A percentile compares a stretch with the other conserved stretches of the same genome.
Conservation (phyloP, 2,888 invertebrate species). For the Bembecia ichneumoniformis region DNA sequence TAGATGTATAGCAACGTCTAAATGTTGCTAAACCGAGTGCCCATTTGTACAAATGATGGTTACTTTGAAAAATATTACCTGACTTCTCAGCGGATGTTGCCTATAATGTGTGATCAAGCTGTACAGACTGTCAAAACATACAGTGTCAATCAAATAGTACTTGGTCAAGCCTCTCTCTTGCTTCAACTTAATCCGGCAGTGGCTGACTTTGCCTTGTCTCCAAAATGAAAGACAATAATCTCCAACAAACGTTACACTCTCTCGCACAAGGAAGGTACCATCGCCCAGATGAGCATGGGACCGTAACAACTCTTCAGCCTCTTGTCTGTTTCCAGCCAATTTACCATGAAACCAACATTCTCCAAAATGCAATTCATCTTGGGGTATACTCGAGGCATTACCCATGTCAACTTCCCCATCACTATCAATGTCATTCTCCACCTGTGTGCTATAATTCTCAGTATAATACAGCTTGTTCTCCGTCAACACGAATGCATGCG, state of each 20-base stretch:
- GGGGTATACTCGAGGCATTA: slow-evolving; percentile 76
- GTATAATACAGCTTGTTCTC: slow-evolving; percentile 91
- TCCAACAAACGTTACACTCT: slow-evolving; percentile 96
- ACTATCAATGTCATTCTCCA: slow-evolving; percentile 71
- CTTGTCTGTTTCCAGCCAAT: slow-evolving; percentile 82
- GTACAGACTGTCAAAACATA: slow-evolving; percentile 92
- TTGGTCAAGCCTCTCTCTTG: slow-evolving; percentile 91
- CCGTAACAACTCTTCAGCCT: slow-evolving; percentile 83
- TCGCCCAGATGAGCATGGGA: slow-evolving; percentile 88
- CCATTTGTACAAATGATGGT: no score
- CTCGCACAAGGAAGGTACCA: slow-evolving; percentile 92
- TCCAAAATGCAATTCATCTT: slow-evolving; percentile 90
- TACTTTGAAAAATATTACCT: slow-evolving; percentile 45
- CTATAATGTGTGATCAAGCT: slow-evolving; percentile 92
- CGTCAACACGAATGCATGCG: slow-evolving; percentile 93
- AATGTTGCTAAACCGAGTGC: no score
- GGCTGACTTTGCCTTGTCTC: slow-evolving; percentile 90
- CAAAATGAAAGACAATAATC: slow-evolving; percentile 96
- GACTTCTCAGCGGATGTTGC: slow-evolving; percentile 86
- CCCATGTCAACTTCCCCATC: slow-evolving; percentile 75
- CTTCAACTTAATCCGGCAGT: slow-evolving; percentile 91
- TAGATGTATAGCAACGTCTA: no score
- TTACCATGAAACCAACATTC: slow-evolving; percentile 97
- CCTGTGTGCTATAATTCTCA: slow-evolving; percentile 72
- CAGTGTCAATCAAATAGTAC: slow-evolving; percentile 90